These are phyloP conservation scores for Drosophila dives DNA, from an alignment of 2,888 invertebrate genomes.

Conservation along the genomic window DNA sequence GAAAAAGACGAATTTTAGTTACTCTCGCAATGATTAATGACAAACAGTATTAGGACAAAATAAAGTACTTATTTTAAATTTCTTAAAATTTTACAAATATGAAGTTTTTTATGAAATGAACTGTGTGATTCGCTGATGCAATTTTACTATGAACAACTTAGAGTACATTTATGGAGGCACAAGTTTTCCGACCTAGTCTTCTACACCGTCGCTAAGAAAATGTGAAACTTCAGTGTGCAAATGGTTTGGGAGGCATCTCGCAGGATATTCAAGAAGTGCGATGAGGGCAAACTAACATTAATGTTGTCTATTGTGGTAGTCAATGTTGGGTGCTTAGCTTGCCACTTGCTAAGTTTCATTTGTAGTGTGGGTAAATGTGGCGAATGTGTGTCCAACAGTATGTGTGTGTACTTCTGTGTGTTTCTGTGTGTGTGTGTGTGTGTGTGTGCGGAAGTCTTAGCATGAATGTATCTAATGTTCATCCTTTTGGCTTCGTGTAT, in stretches of 20 bases:
- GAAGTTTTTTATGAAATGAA: background rate
- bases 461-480: slow-evolving; percentile 78
- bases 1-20: slow-evolving; percentile 14
- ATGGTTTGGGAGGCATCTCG: slow-evolving; percentile 16
- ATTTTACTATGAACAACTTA: background rate
- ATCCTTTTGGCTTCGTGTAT: slow-evolving; percentile 72
- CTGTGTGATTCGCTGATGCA: background rate
- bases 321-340: slow-evolving; percentile 75
- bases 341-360: slow-evolving; percentile 61
- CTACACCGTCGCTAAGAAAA: slow-evolving; percentile 4
- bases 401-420: slow-evolving; percentile 16
- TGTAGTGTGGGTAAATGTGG: slow-evolving; percentile 12
- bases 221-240: slow-evolving; percentile 30
- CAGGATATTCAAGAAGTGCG: slow-evolving; percentile 2
- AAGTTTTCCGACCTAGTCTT: background rate
- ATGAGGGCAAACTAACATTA: slow-evolving; percentile 64
- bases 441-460: slow-evolving; percentile 65
- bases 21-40: slow-evolving; percentile 1
- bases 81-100: background rate
- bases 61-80: background rate
- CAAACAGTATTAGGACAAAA: background rate
- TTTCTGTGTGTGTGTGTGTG: slow-evolving; percentile 23
- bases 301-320: slow-evolving; percentile 77
- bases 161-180: background rate
- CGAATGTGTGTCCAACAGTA: slow-evolving; percentile 3